Base-by-base conservation (phyloP, 2,888 invertebrate species). In the Pachydiplax longipennis region DNA sequence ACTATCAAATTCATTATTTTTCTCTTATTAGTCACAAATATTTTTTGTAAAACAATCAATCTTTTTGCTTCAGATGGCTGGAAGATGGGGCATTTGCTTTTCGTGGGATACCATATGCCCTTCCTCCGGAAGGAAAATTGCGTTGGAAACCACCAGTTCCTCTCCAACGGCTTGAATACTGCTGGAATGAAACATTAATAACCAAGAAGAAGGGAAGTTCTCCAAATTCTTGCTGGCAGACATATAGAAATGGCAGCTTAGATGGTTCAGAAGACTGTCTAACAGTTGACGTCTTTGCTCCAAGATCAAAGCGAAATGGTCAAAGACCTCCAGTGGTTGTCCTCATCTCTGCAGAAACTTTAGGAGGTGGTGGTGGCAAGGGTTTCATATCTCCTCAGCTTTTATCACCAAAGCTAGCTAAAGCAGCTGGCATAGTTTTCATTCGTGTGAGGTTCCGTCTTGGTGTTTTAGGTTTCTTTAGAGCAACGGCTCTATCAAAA, bases 361-460 rank as follows among this genome's bases (percentile, higher is more conserved):
- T 98, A n/a, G 96, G 96, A 35, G 97, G 97, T 0, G 97, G 97
- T 0, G 96, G 87, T 35, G 48, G 90, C 15, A 58, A 48, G 22
- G 65, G 82, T 2, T 61, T 65, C 18, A 61, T 61, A 31, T 87
- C 87, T 4, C 87, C 87, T 37, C 87, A 35, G 18, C 61, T 87
- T 91, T 91, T 31, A 40, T 97, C 97, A 0, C 96, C 87, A 97
- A 0, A 95, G 96, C 80, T 96, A 98, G 92, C 96, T 98, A 0
- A 95, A 96, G 87, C 96, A 96, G 5, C 96, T 96, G 97, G 98
- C 93, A 96, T 98, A 1, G 96, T 98, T 12, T 97, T 97, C 93
- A 98, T 98, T 1, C 95, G 97, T 91, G 98, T 98, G 5, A 98
- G 98, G 93, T 98, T 98, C 94, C 95, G 98, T 92, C 94, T 97